phyloP scores from a whole-genome alignment of 2,797 vertebrate genomes.

The Smutsia temminckii region DNA sequence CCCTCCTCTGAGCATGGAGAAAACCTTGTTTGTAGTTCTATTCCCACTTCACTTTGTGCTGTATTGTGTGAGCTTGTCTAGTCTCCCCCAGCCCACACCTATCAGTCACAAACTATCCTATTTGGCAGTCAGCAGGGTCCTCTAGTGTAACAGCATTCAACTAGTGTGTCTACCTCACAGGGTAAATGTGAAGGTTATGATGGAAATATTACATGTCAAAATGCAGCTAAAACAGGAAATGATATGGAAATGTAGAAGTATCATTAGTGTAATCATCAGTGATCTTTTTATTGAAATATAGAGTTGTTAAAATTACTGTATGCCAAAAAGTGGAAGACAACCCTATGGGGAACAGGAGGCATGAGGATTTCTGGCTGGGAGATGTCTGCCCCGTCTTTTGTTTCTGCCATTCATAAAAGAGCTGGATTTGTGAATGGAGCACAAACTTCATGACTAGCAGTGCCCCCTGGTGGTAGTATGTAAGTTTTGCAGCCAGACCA shows the following conservation, averaged over 20 bases:
- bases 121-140: background rate
- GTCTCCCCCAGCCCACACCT: background rate
- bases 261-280: background rate
- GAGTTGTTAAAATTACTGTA: constrained; percentile 1
- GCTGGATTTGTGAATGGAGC: constrained; percentile 53
- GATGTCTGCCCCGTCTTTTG: background rate
- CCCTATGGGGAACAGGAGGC: background rate
- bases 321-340: background rate
- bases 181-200: background rate
- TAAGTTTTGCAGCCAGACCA: background rate
- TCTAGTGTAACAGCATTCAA: background rate
- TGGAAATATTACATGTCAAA: background rate
- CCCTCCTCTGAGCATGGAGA: background rate
- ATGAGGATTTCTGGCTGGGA: background rate
- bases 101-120: background rate
- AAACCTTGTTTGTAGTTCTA: background rate
- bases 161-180: background rate
- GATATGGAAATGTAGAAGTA: background rate
- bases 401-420: constrained; percentile 13
- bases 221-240: constrained; percentile 16
- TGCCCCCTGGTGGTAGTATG: constrained; percentile 51
- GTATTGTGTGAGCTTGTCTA: background rate
- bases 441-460: background rate
- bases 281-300: background rate
- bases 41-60: background rate